A percentile compares a stretch with the other conserved stretches of the same genome.
phyloP scores from a whole-genome alignment of 2,113 vertebrate genomes.

The Hiodon tergisus region DNA sequence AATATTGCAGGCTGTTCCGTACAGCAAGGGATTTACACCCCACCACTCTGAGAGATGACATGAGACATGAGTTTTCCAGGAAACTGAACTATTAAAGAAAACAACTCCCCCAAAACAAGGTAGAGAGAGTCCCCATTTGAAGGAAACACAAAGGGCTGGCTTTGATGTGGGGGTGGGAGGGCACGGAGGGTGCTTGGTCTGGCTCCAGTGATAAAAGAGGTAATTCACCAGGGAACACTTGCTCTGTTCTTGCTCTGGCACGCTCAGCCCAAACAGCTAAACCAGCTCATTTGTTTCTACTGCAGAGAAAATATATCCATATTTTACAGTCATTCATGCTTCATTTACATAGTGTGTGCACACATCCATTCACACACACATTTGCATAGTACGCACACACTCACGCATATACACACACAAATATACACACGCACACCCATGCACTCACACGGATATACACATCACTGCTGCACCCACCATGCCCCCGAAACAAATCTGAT shows the following conservation, averaged over 20 bases:
- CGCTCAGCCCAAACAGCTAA: conserved; percentile 3
- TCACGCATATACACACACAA: background rate
- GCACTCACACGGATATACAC: no score
- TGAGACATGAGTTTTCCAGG: conserved; percentile 24
- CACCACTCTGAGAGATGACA: conserved; percentile 17
- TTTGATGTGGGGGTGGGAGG: conserved; percentile 22
- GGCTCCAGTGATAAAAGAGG: conserved; percentile 27
- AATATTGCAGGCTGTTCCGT: conserved; percentile 17
- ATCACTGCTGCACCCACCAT: no score
- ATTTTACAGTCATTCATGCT: background rate
- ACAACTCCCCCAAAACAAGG: conserved; percentile 23
- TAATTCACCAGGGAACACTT: conserved; percentile 16
- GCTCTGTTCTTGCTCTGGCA: background rate
- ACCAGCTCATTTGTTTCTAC: conserved; percentile 17
- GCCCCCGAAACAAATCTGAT: no score
- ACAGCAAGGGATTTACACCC: conserved; percentile 15
- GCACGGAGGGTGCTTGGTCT: conserved; percentile 22
- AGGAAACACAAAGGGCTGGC: background rate
- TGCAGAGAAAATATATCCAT: conserved; percentile 19
- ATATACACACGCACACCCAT: background rate
- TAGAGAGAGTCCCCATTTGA: conserved; percentile 15
- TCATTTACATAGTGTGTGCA: background rate
- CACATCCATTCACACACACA: background rate
- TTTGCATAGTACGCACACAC: background rate
- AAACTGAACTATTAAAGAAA: conserved; percentile 19